Percentiles rank a stretch among this genome's conserved stretches.
Evolutionary conservation across 2,888 invertebrate species (phyloP).

Genomic region (Tyria jacobaeae): DNA sequence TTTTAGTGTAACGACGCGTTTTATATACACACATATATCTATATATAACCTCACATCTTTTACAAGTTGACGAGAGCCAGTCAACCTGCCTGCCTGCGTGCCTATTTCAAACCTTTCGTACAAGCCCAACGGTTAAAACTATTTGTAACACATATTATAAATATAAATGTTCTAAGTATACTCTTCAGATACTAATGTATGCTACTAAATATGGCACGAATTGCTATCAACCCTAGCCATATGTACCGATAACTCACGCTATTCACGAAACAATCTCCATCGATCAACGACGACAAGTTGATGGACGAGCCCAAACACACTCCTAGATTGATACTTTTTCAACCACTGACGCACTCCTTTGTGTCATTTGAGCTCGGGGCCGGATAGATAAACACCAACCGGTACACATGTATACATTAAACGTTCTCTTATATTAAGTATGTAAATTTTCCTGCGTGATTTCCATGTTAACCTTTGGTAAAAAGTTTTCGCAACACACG

Average conservation of each 20-base stretch:
- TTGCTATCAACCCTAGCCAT: slow-evolving; percentile 27
- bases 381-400: background rate
- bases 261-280: slow-evolving; percentile 30
- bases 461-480: background rate
- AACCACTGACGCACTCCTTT: slow-evolving; percentile 18
- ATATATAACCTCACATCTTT: too few species aligned
- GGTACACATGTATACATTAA: background rate
- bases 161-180: background rate
- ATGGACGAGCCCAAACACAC: slow-evolving; percentile 53
- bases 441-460: background rate
- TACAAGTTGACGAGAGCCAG: too few species aligned
- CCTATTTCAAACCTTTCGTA: too few species aligned
- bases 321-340: slow-evolving; percentile 45
- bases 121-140: too few species aligned
- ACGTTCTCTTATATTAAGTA: background rate
- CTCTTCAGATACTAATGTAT: background rate
- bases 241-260: slow-evolving; percentile 25
- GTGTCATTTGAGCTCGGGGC: background rate
- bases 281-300: slow-evolving; percentile 47
- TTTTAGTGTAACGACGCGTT: too few species aligned
- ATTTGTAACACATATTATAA: background rate
- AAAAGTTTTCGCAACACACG: background rate
- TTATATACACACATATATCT: too few species aligned
- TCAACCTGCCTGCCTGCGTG: too few species aligned
- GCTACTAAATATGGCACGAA: background rate